phyloP scores from a whole-genome alignment of 2,888 invertebrate genomes.

The Hyppa rectilinea region DNA sequence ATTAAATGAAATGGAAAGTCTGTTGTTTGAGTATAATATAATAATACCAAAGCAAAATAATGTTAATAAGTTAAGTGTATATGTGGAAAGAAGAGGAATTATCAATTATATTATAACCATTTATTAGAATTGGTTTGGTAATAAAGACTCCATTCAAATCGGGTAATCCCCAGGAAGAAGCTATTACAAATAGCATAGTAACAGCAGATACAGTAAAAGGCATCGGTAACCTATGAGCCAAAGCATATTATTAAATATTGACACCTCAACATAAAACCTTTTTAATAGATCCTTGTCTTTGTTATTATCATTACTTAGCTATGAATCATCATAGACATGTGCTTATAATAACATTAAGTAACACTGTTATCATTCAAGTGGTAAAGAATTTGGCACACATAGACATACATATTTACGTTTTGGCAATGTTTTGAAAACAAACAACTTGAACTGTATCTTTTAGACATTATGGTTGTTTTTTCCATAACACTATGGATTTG shows the following conservation, averaged over 20 bases:
- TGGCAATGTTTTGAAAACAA: conserved; percentile 22
- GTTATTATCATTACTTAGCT: conserved; percentile 12
- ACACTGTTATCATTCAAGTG: conserved; percentile 40
- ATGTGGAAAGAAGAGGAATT: too few relatives aligned
- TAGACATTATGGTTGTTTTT: conserved; percentile 21
- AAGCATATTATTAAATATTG: not conserved
- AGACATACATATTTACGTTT: conserved; percentile 10
- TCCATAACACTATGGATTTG: not conserved
- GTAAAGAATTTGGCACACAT: conserved; percentile 38
- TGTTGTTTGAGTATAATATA: too few relatives aligned
- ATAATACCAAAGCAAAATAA: too few relatives aligned
- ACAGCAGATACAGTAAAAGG: not conserved
- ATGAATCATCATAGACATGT: conserved; percentile 37
- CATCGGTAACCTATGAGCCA: not conserved
- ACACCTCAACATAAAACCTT: not conserved
- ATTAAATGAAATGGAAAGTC: too few relatives aligned
- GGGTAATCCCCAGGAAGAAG: not conserved
- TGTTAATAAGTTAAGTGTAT: too few relatives aligned
- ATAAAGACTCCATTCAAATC: not conserved
- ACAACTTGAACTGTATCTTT: conserved; percentile 39
- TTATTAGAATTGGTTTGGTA: not conserved
- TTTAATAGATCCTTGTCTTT: not conserved
- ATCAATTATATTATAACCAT: not conserved
- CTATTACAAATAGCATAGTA: not conserved
- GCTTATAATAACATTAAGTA: conserved; percentile 43